Conservation (phyloP, 2,797 vertebrate genomes). For the Pyrocephalus nanus region DNA sequence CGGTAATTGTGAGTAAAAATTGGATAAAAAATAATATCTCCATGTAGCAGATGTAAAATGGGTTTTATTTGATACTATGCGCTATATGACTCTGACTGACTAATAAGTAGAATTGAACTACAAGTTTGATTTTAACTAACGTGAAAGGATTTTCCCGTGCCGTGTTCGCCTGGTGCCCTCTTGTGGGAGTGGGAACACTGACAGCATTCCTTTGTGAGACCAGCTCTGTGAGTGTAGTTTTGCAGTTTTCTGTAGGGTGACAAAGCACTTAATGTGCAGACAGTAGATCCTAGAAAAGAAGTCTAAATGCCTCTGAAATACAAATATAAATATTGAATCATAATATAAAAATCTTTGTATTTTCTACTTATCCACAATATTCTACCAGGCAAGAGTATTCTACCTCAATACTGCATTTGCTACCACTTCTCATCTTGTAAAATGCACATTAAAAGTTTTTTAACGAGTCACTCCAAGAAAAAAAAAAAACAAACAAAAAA, state of each 20-base stretch:
- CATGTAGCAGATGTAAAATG: not conserved
- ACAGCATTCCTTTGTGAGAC: not conserved
- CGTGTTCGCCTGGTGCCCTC: not conserved
- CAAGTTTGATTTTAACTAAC: not conserved
- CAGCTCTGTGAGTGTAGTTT: fast-evolving
- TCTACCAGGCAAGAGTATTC: not conserved
- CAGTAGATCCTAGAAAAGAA: not conserved
- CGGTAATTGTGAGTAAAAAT: not conserved
- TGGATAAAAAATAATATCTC: not conserved
- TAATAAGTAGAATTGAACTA: not conserved
- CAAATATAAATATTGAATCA: not conserved
- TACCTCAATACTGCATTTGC: not conserved
- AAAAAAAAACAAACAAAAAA: not conserved
- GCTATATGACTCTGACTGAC: not conserved
- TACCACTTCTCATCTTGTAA: not conserved
- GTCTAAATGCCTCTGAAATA: not conserved
- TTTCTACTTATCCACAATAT: not conserved
- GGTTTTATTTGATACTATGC: not conserved
- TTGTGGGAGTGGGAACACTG: not conserved
- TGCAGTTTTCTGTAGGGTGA: not conserved
- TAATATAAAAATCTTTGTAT: not conserved
- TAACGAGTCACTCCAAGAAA: not conserved
- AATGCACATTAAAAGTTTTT: not conserved
- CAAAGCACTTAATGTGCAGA: not conserved
- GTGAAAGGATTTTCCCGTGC: not conserved